Base-by-base conservation (phyloP, 2,888 invertebrate species). In the Vesta saturnalis region DNA sequence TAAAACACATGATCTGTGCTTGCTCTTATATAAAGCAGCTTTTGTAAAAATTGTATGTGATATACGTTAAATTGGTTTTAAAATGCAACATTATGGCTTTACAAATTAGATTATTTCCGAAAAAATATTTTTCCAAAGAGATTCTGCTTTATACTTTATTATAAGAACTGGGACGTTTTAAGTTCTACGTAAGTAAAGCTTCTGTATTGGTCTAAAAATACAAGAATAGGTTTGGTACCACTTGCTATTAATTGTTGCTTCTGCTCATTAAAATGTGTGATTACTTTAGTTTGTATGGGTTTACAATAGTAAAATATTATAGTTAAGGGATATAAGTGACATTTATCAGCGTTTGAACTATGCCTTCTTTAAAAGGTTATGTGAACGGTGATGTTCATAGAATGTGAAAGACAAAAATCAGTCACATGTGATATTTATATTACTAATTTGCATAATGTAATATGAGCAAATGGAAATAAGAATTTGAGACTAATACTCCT, bases 1-100 rank as follows among this genome's bases (percentile, higher is more conserved):
- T 74, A 69, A 82, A 83, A 77, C 80, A 79, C 71, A 76, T 79
- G 67, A 77, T 39, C 39, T 39, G 39, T n/a, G 39, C 39, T 39
- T 39, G 39, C 39, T 39, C 39, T 2, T 39, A 39, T n/a, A 39
- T 39, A 39, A 39, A 39, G 39, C 39, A 39, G 39, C 39, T 39
- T 39, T 39, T 39, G 39, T 39, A 8, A 39, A 39, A 39, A 2
- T 39, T n/a, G n/a, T n/a, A 39, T 39, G 39, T 39, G 39, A 39
- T 39, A 39, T 39, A 12, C n/a, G 39, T n/a, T n/a, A 39, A 39
- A n/a, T 39, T 39, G 8, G 8, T 10, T 39, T 39, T 39, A 4
- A 6, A 39, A 39, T 39, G 39, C 39, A 39, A 39, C 39, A n/a
- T 39, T n/a, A 8, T 39, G n/a, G 2, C 39, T 39, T 39, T 39